Conservation (phyloP, 2,797 vertebrate species). For the Periophthalmus magnuspinnatus region DNA sequence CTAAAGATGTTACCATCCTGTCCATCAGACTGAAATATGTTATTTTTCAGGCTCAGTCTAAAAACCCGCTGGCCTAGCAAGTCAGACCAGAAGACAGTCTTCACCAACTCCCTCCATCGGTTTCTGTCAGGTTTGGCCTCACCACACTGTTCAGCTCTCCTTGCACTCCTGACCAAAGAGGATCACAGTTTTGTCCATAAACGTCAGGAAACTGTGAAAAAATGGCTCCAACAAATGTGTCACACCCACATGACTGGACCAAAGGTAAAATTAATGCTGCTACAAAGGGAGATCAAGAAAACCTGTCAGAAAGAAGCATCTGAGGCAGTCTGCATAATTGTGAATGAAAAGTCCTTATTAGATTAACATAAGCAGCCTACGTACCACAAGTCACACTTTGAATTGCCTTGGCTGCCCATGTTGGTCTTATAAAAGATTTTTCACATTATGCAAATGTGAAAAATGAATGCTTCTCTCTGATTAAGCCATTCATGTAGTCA, state of each 20-base stretch:
- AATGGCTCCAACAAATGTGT: slow-evolving; percentile 73
- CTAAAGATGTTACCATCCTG: neutral
- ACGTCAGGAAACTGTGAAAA: slow-evolving; percentile 75
- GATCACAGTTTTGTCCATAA: slow-evolving; percentile 62
- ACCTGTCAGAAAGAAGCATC: no score
- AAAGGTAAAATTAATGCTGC: slow-evolving; percentile 62
- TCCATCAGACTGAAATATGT: neutral
- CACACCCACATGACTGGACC: slow-evolving; percentile 80
- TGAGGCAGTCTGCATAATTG: no score
- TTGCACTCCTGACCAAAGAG: slow-evolving; percentile 68
- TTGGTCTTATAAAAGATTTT: neutral
- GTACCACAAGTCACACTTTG: no score
- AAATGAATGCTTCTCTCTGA: neutral
- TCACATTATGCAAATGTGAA: neutral
- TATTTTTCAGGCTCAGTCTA: slow-evolving; percentile 74
- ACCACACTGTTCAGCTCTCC: slow-evolving; percentile 65
- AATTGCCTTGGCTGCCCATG: neutral
- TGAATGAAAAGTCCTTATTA: no score
- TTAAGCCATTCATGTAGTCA: neutral
- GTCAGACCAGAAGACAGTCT: slow-evolving; percentile 75
- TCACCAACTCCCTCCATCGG: slow-evolving; percentile 82
- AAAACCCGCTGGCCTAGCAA: slow-evolving; percentile 85
- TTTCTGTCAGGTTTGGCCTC: slow-evolving; percentile 87
- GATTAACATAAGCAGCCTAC: no score
- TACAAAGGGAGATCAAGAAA: no score